Conservation (phyloP, 1,140 invertebrate genomes). For the Lethrus apterus region DNA sequence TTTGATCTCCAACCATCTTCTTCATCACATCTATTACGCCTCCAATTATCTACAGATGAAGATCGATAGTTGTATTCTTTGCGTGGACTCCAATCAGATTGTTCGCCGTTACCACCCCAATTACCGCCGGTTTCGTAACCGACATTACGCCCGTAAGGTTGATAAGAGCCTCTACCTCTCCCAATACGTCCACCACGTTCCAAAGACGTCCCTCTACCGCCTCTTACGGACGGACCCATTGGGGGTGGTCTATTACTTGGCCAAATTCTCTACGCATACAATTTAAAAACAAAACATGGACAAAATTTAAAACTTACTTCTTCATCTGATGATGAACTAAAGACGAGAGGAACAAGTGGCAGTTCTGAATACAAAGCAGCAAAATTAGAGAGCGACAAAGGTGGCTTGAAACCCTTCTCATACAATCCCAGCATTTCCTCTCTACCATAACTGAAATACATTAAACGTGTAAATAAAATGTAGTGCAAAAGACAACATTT, state of each 20-base stretch:
- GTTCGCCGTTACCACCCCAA: slow-evolving; percentile 48
- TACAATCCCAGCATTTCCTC: slow-evolving; percentile 85
- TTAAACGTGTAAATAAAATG: slow-evolving; percentile 9
- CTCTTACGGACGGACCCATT: slow-evolving; percentile 44
- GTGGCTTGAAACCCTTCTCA: slow-evolving; percentile 57
- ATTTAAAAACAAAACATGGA: slow-evolving; percentile 1
- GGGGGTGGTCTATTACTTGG: slow-evolving; percentile 13
- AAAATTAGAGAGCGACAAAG: slow-evolving; percentile 57
- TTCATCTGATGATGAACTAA: slow-evolving; percentile 71
- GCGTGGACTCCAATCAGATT: slow-evolving; percentile 56
- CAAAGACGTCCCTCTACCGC: slow-evolving; percentile 42
- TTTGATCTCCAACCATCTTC: slow-evolving; percentile 55
- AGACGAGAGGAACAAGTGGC: slow-evolving; percentile 66
- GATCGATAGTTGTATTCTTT: slow-evolving; percentile 52
- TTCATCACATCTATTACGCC: slow-evolving; percentile 47
- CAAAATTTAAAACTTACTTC: slow-evolving; percentile 43
- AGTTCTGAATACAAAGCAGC: slow-evolving; percentile 66
- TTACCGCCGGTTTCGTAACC: slow-evolving; percentile 44
- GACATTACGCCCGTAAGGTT: slow-evolving; percentile 50
- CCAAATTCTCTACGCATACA: slow-evolving; percentile 15
- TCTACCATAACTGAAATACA: slow-evolving; percentile 58
- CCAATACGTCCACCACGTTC: slow-evolving; percentile 39
- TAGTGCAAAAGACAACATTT: slow-evolving; percentile 10
- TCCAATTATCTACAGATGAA: slow-evolving; percentile 55
- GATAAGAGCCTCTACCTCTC: slow-evolving; percentile 49